Evolutionary conservation across 2,113 vertebrate species (phyloP).

Genomic region (Dipodomys stephensi): DNA sequence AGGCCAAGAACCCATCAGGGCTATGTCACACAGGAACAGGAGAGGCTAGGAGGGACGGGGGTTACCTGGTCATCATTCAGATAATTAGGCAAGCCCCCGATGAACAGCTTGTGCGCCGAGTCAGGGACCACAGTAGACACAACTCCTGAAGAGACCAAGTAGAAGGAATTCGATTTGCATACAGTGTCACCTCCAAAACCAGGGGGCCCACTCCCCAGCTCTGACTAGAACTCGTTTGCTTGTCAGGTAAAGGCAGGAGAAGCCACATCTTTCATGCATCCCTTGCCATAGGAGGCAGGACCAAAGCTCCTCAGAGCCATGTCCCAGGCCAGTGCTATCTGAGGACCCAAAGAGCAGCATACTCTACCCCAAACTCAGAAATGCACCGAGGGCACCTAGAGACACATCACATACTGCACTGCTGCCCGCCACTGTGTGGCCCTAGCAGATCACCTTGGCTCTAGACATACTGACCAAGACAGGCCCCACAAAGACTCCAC

Average conservation of each 20-base stretch:
- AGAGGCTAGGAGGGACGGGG: neutral
- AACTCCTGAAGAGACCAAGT: constrained; percentile 86
- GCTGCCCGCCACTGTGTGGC: neutral
- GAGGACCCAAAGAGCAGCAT: neutral
- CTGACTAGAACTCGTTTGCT: neutral
- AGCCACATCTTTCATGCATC: neutral
- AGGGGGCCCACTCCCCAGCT: neutral
- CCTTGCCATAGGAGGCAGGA: too few relatives aligned
- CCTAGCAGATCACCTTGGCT: neutral
- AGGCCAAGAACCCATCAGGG: neutral
- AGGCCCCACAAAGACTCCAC: neutral
- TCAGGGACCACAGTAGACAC: constrained; percentile 97
- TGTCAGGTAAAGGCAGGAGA: neutral
- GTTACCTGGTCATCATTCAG: constrained; percentile 96
- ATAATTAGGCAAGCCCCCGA: constrained; percentile 94
- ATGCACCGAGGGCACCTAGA: neutral
- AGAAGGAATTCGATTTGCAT: neutral
- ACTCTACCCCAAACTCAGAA: too few relatives aligned
- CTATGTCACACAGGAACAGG: neutral
- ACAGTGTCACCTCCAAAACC: neutral
- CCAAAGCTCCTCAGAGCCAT: neutral
- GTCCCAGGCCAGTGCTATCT: neutral
- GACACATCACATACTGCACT: neutral
- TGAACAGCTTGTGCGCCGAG: constrained; percentile 96
- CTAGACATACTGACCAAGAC: fast-evolving